Evolutionary conservation across 2,113 vertebrate genomes (phyloP).

Genomic region (Pyrgilauda ruficollis): DNA sequence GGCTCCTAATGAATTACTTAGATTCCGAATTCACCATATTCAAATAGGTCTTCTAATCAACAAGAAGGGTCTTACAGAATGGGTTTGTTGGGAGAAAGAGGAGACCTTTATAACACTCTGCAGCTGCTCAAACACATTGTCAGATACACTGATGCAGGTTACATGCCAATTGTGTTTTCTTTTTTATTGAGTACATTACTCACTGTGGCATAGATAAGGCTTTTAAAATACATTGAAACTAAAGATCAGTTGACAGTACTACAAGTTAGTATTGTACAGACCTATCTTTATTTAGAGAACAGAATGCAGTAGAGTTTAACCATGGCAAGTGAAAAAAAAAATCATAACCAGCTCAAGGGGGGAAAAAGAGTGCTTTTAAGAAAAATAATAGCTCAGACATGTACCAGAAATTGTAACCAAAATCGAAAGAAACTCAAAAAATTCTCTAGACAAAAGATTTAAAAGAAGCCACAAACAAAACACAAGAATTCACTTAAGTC

Average conservation of each 20-base stretch:
- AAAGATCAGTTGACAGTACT: not conserved
- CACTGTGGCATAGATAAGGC: not conserved
- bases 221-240: not conserved
- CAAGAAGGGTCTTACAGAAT: not conserved
- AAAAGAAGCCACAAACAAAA: not conserved
- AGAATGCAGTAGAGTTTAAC: not conserved
- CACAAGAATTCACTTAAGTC: rapidly evolving
- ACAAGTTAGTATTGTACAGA: not conserved
- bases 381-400: not conserved
- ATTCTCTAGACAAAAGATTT: not conserved
- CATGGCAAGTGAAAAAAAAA: rapidly evolving
- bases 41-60: not conserved
- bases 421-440: not conserved
- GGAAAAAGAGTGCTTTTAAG: not conserved
- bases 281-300: not conserved
- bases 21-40: not conserved
- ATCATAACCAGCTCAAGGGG: not conserved
- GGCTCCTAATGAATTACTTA: not conserved
- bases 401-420: not conserved
- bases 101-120: not conserved
- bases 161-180: not conserved
- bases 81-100: not conserved
- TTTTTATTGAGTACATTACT: not conserved
- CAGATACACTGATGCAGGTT: not conserved
- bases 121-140: not conserved